Conservation (phyloP, 2,888 invertebrate genomes). For the Lobophora halterata region DNA sequence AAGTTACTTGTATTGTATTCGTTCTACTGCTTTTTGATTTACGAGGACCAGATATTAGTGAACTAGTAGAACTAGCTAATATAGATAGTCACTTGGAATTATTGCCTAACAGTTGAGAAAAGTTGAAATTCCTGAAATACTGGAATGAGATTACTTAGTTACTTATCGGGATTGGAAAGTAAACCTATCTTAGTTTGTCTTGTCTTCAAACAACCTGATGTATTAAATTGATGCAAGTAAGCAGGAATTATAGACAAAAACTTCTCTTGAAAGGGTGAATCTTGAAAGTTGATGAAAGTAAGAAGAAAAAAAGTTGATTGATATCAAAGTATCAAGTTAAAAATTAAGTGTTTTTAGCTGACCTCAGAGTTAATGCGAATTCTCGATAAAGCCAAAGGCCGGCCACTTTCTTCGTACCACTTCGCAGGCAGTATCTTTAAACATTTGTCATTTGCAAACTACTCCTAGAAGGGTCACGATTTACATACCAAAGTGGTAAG, state of each 20-base stretch:
- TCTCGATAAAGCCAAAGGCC: constrained; percentile 12
- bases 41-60: constrained; percentile 11
- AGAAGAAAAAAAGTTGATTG: no score
- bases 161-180: no score
- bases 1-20: constrained; percentile 32
- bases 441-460: constrained; percentile 42
- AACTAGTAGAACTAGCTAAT: constrained; percentile 3
- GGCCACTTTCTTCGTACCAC: constrained; percentile 44
- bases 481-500: constrained; percentile 41
- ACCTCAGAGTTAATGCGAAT: constrained; percentile 4
- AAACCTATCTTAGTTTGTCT: no score
- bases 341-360: background rate
- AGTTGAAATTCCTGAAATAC: no score
- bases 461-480: constrained; percentile 43
- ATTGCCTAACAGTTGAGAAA: no score
- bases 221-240: no score
- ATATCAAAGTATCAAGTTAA: background rate
- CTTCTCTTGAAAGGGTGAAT: no score
- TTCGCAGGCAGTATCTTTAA: constrained; percentile 34
- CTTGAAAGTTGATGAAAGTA: no score
- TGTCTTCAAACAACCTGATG: no score
- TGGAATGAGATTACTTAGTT: no score
- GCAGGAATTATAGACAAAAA: no score
- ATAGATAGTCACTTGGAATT: background rate
- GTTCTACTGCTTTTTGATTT: constrained; percentile 31